Base-by-base conservation (phyloP, 1,140 invertebrate species). In the Spodoptera frugiperda region DNA sequence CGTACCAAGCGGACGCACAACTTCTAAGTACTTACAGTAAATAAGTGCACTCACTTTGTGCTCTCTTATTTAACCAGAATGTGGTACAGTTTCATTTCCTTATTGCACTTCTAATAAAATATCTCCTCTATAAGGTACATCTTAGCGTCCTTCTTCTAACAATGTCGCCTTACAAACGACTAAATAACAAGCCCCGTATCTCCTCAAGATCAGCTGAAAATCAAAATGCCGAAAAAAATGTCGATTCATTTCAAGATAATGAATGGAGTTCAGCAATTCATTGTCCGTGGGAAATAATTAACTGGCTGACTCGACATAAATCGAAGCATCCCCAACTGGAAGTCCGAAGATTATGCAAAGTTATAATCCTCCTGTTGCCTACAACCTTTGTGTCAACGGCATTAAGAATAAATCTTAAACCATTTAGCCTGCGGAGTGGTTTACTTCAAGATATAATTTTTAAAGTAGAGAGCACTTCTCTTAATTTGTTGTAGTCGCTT, bases 201-300 rank as follows among this genome's bases (percentile, higher is more conserved):
- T 72, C 54, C 44, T 80, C 11, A 54, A 74, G 19, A 63, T 57
- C 54, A 57, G 59, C 77, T 81, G 78, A 59, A 84, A 82, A 82
- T 80, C 77, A 79, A 77, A 63, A 78, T 77, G 80, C 76, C 33
- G 77, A 49, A 49, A 61, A 67, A 88, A 82, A 78, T 83, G 81
- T 76, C 78, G 70, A 85, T 78, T 87, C 85, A 88, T 83, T 87
- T 80, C 54, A 79, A 84, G 81, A 88, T 87, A 88, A 88, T 88
- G 77, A 82, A 76, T 80, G 78, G 77, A 84, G 79, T 89, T 89
- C 83, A 74, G 85, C 89, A 87, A 90, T 82, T 93, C 89, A 91
- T 87, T 88, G 85, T 89, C 88, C 84, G 84, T 81, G 77, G 83
- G 85, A 88, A 91, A 90, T 90, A 93, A 93, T 93, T 92, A 91